Evolutionary conservation across 2,888 invertebrate genomes (phyloP).

Genomic region (Serrognathus titanus): DNA sequence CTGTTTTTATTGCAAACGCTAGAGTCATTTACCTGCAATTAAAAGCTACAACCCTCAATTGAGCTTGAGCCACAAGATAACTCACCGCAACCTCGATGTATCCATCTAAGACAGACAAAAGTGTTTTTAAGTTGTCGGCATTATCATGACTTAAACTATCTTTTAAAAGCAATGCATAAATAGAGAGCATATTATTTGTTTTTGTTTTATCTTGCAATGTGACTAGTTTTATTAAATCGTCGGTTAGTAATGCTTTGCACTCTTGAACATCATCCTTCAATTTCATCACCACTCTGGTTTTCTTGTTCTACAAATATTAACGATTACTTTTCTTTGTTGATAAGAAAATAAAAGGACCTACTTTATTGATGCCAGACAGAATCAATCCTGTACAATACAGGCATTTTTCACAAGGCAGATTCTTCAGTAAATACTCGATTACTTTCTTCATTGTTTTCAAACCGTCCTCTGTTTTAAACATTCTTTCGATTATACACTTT

Average conservation of each 20-base stretch:
- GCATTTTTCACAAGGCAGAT: conserved; percentile 29
- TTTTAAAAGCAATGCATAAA: conserved; percentile 23
- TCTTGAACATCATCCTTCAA: too few relatives aligned
- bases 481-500: neutral
- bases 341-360: conserved; percentile 16
- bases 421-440: conserved; percentile 29
- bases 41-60: neutral
- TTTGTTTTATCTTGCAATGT: neutral
- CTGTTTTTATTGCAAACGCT: conserved; percentile 24
- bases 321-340: neutral
- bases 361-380: conserved; percentile 34
- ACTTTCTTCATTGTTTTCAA: conserved; percentile 13
- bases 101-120: conserved; percentile 14
- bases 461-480: neutral
- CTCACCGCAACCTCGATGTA: conserved; percentile 24
- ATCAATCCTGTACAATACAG: conserved; percentile 31
- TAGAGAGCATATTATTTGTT: neutral
- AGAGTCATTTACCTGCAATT: neutral
- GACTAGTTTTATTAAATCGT: neutral
- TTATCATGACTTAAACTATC: conserved; percentile 16
- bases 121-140: conserved; percentile 16
- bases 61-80: conserved; percentile 4
- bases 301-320: neutral
- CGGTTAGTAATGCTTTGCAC: too few relatives aligned
- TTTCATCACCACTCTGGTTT: too few relatives aligned